phyloP scores from a whole-genome alignment of 23 tunicate species.

The Corella eumyota region DNA sequence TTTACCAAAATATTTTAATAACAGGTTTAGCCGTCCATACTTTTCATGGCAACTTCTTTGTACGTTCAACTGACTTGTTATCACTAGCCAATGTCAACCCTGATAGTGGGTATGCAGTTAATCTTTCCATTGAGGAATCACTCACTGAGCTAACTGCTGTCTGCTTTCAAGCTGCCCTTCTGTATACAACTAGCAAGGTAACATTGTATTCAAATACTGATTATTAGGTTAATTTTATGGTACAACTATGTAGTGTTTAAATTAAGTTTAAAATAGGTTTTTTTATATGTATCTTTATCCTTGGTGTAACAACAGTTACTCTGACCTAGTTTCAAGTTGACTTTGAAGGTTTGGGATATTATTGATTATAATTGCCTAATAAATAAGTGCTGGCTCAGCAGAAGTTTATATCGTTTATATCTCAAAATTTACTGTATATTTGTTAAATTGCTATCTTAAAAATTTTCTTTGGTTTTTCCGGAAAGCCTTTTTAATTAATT shows the following conservation, averaged over 20 bases:
- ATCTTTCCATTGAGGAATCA: constrained; percentile 76
- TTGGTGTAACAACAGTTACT: too few relatives aligned
- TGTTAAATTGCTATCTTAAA: neutral
- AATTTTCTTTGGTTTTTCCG: too few relatives aligned
- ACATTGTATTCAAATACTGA: too few relatives aligned
- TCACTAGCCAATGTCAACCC: constrained; percentile 91
- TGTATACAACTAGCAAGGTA: constrained; percentile 95
- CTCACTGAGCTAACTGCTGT: constrained; percentile 60
- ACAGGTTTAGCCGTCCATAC: constrained; percentile 81
- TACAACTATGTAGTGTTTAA: too few relatives aligned
- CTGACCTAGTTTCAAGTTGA: too few relatives aligned
- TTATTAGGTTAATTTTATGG: too few relatives aligned
- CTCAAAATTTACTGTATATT: neutral
- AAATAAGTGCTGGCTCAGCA: too few relatives aligned
- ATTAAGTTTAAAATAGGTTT: neutral
- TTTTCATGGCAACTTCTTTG: constrained; percentile 95
- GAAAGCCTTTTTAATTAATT: too few relatives aligned
- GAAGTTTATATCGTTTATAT: too few relatives aligned
- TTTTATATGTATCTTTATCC: too few relatives aligned
- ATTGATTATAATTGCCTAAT: too few relatives aligned
- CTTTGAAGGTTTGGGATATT: too few relatives aligned
- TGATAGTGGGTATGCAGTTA: constrained; percentile 82
- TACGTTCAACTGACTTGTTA: constrained; percentile 92
- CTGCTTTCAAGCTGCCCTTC: constrained; percentile 95
- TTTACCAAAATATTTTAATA: neutral